phyloP scores from a whole-genome alignment of 2,888 invertebrate genomes.

The Slavum lentiscoides region DNA sequence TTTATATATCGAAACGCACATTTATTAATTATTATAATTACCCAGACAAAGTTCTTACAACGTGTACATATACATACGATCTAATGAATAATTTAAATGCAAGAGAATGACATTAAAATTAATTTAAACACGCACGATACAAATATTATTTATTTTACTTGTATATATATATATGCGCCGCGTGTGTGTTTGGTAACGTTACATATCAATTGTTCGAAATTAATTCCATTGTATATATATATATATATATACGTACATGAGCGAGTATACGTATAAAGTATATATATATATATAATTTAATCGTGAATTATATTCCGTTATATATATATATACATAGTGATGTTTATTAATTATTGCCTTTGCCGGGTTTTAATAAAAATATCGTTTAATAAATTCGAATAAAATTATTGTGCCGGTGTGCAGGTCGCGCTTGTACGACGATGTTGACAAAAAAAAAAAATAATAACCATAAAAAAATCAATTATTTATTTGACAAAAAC shows the following conservation, averaged over 20 bases:
- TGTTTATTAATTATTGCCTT: slow-evolving; percentile 38
- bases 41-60: background rate
- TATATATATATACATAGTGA: background rate
- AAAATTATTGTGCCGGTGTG: background rate
- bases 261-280: slow-evolving; percentile 7
- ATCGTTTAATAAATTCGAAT: slow-evolving; percentile 25
- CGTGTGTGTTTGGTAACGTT: slow-evolving; percentile 7
- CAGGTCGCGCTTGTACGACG: too few relatives aligned
- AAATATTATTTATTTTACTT: slow-evolving; percentile 38
- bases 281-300: slow-evolving; percentile 15
- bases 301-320: background rate
- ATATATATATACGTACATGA: background rate
- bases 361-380: slow-evolving; percentile 13
- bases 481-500: slow-evolving; percentile 14
- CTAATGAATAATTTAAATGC: slow-evolving; percentile 29
- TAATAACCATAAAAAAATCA: slow-evolving; percentile 1
- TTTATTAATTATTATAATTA: slow-evolving; percentile 32
- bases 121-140: slow-evolving; percentile 10
- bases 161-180: background rate
- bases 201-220: slow-evolving; percentile 30
- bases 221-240: slow-evolving; percentile 23
- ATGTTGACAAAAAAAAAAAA: too few relatives aligned
- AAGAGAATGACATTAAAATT: slow-evolving; percentile 19
- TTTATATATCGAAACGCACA: background rate
- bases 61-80: background rate